Base-by-base conservation (phyloP, 2,888 invertebrate genomes). In the Coelopa pilipes region DNA sequence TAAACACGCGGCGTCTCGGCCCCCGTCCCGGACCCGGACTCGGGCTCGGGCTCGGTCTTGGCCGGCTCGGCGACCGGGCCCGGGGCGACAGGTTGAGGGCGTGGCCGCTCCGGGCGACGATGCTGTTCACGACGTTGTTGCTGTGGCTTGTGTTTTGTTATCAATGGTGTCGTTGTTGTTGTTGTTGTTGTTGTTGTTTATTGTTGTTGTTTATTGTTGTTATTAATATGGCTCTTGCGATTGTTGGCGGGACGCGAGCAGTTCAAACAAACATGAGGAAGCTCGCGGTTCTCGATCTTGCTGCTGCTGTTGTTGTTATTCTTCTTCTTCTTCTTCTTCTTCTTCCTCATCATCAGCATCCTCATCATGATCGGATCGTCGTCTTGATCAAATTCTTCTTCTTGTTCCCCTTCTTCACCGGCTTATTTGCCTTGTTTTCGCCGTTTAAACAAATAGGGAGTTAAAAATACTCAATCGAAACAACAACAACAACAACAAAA, bases 171-270 rank as follows among this genome's bases (percentile, higher is more conserved):
- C 45, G 63, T 63, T 24, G 15, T 12, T 63, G 63, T 63, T 63
- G n/a, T 34, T 45, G 45, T 10, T 63, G n/a, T 34, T 63, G 55
- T 55, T 55, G 19, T 15, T 55, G 55, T 55, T 55, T 55, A 15
- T 15, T 55, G 55, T 55, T 55, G 19, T 15, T 55, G 55, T 55
- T 13, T 17, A n/a, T 63, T 24, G 15, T 12, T 63, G 63, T 63
- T 63, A 45, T 34, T 45, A n/a, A 13, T 63, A 45, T 34, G 34
- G 55, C n/a, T 55, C 9, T 15, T 55, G n/a, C n/a, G n/a, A n/a
- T n/a, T n/a, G 55, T 55, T 55, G 19, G 1, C n/a, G 55, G 12
- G 9, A 13, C 34, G 34, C 34, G 34, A 34, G 2, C n/a, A n/a
- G 34, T 34, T 34, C 2, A 34, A 34, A 34, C 34, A 34, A 34